These are phyloP conservation scores for Emberiza fucata DNA, from an alignment of 2,113 vertebrate genomes.

Conservation along the genomic window DNA sequence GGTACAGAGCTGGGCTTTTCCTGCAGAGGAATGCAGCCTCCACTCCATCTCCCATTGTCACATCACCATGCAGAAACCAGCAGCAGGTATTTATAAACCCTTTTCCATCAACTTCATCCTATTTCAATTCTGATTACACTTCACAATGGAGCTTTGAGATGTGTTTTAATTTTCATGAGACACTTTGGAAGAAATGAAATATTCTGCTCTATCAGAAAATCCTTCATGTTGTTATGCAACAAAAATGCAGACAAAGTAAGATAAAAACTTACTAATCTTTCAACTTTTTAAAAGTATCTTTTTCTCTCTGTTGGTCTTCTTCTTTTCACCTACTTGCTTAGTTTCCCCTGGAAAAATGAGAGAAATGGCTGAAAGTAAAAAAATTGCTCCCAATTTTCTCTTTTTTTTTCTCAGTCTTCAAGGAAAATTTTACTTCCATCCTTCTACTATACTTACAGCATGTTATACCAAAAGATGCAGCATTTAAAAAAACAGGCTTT, in stretches of 20 bases:
- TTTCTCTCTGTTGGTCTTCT: not conserved
- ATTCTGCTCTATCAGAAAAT: not conserved
- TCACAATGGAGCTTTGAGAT: not conserved
- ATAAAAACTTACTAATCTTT: not conserved
- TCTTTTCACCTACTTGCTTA: not conserved
- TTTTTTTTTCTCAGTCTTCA: not conserved
- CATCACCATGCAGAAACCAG: not conserved
- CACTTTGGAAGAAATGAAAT: not conserved
- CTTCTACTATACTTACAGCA: not conserved
- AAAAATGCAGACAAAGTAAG: not conserved
- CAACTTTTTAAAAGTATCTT: not conserved
- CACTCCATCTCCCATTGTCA: not conserved
- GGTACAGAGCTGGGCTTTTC: not conserved
- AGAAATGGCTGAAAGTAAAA: not conserved
- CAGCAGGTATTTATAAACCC: not conserved
- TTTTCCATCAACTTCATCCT: not conserved
- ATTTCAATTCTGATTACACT: not conserved
- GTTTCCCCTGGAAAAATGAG: not conserved
- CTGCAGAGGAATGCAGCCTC: not conserved
- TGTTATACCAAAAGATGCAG: not conserved
- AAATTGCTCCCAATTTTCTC: not conserved
- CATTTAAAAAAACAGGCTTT: not conserved
- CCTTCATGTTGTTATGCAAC: not conserved
- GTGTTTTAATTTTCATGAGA: not conserved
- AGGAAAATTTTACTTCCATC: not conserved